Conservation (phyloP, 2,888 invertebrate genomes). For the Calephelis perditalis region DNA sequence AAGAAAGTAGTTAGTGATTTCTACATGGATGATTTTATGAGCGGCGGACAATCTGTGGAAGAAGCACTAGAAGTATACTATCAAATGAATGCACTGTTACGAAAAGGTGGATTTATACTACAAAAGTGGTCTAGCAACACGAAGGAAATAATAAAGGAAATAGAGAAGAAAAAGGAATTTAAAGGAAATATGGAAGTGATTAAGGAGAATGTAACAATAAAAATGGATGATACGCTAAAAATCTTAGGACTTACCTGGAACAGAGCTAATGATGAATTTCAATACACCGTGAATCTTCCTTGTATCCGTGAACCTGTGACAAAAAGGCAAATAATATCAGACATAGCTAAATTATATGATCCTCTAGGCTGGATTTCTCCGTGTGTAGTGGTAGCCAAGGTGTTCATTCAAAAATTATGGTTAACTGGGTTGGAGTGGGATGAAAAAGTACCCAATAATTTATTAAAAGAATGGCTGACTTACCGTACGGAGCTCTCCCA, state of each 20-base stretch:
- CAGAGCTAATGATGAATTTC: conserved; percentile 14
- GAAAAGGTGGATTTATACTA: conserved; percentile 33
- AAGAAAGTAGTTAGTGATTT: conserved; percentile 18
- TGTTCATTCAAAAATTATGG: conserved; percentile 32
- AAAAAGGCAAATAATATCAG: conserved; percentile 27
- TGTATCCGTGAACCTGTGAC: conserved; percentile 16
- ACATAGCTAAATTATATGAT: background rate
- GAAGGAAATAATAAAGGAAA: conserved; percentile 29
- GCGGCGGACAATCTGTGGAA: too few species aligned
- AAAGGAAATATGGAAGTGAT: conserved; percentile 25
- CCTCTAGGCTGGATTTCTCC: conserved; percentile 30
- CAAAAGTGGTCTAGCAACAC: conserved; percentile 15
- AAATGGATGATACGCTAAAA: conserved; percentile 20
- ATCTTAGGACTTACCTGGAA: conserved; percentile 27
- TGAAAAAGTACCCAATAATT: conserved; percentile 23
- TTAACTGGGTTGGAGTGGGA: conserved; percentile 1
- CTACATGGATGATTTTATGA: conserved; percentile 6
- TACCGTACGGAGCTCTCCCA: conserved; percentile 18
- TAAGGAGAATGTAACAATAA: too few species aligned
- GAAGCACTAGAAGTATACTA: too few species aligned
- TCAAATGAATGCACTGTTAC: conserved; percentile 26
- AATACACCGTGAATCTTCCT: conserved; percentile 25
- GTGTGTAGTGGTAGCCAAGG: conserved; percentile 23
- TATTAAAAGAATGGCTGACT: conserved; percentile 23
- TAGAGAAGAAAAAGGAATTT: conserved; percentile 18